Conservation (phyloP, 2,113 vertebrate genomes). For the Oncorhynchus masou region DNA sequence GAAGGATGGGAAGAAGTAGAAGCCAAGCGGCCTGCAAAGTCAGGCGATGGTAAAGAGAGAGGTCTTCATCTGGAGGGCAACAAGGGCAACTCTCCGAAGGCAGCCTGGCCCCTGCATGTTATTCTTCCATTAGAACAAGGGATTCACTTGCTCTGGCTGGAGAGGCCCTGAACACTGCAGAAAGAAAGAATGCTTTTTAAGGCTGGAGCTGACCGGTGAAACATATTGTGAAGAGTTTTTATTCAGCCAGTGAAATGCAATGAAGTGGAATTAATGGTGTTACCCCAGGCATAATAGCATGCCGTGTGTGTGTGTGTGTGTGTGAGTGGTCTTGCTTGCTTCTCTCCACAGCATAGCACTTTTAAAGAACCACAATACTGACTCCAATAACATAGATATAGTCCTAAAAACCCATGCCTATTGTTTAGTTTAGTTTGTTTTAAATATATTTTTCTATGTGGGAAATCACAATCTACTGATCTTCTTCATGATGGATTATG, state of each 20-base stretch:
- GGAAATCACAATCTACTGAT: no score
- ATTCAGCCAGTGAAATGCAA: constrained; percentile 57
- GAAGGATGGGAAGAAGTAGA: constrained; percentile 1
- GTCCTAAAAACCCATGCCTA: background rate
- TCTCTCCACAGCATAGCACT: constrained; percentile 2
- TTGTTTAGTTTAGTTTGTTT: background rate
- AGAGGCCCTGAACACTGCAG: constrained; percentile 4
- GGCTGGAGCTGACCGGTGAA: constrained; percentile 31
- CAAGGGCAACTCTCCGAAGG: constrained; percentile 13
- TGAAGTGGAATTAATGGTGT: constrained; percentile 61
- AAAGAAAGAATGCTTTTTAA: constrained; percentile 14
- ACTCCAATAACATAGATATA: background rate
- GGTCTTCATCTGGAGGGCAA: constrained; percentile 24
- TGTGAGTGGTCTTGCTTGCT: constrained; percentile 23
- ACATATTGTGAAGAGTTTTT: constrained; percentile 52
- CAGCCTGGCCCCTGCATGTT: constrained; percentile 19
- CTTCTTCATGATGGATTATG: no score
- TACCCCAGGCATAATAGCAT: constrained; percentile 45
- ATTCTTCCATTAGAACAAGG: constrained; percentile 36
- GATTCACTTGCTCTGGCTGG: constrained; percentile 28
- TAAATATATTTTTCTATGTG: no score
- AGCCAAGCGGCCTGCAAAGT: constrained; percentile 18
- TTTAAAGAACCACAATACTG: background rate
- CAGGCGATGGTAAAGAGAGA: constrained; percentile 11
- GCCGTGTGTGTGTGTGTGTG: constrained; percentile 23